These are phyloP conservation scores for Aphelinus certus DNA, from an alignment of 1,140 invertebrate species.

Conservation along the genomic window DNA sequence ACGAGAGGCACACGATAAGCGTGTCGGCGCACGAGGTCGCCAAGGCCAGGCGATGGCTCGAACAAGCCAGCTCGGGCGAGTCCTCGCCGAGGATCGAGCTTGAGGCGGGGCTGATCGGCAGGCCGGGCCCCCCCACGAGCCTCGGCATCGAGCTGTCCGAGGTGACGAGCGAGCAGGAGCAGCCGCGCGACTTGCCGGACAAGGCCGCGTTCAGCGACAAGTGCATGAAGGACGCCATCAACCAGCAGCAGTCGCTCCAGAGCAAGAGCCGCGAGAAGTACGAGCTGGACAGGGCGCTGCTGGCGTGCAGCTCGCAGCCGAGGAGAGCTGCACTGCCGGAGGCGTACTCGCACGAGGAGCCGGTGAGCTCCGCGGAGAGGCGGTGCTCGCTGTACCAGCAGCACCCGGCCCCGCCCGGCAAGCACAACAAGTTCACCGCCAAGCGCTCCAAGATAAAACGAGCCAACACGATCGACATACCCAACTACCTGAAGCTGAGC, in stretches of 20 bases:
- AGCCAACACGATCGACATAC: slow-evolving; percentile 88
- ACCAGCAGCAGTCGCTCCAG: slow-evolving; percentile 59
- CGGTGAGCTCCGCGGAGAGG: too few species aligned
- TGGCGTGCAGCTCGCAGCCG: neutral
- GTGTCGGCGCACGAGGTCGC: slow-evolving; percentile 82
- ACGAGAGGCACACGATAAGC: slow-evolving; percentile 80
- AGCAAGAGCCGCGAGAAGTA: slow-evolving; percentile 46
- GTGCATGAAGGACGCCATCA: slow-evolving; percentile 61
- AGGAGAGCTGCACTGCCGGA: neutral
- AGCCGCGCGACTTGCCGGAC: neutral
- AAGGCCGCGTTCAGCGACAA: slow-evolving; percentile 49
- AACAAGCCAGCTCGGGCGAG: slow-evolving; percentile 66
- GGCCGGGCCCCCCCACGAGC: neutral
- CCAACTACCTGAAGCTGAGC: slow-evolving; percentile 69
- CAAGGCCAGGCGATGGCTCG: slow-evolving; percentile 76
- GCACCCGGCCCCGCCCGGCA: slow-evolving; percentile 44
- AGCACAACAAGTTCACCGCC: slow-evolving; percentile 69
- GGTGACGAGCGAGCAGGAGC: slow-evolving; percentile 27
- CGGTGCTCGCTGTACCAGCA: slow-evolving; percentile 39
- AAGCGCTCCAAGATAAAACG: slow-evolving; percentile 84
- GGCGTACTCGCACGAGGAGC: too few species aligned
- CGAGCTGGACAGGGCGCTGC: slow-evolving; percentile 29
- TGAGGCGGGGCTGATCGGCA: neutral
- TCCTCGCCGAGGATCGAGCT: neutral
- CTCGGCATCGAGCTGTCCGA: neutral